Evolutionary conservation across 2,797 vertebrate species (phyloP), one percentile per base, ranked within the genome.

Genomic region (Cuniculus paca): DNA sequence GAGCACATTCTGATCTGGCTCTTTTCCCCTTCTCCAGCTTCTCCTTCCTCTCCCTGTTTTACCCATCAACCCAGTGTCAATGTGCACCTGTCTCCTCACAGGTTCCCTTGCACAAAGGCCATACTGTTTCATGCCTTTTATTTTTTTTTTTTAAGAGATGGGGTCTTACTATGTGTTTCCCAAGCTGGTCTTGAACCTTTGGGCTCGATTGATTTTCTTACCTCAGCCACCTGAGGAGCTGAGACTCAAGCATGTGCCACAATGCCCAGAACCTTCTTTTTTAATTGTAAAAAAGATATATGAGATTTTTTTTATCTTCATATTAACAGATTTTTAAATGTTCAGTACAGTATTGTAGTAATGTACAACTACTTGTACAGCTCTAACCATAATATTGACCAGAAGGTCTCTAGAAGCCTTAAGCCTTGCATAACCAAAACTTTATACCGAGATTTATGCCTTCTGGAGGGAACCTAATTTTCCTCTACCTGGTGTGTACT

Each of bases 401-500:
- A 88, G 63, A 31, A 20, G 39, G 48, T 82, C 56, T 90, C 72
- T 81, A 52, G 39, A 79, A 75, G 17, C 75, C 88, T 83, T 77
- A 81, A 36, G 20, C 74, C 16, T 75, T 45, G 9, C 45, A 24
- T 36, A 28, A 80, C 50, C 13, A 34, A 72, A 85, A 77, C 26
- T 72, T 85, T 39, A 24, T 42, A 58, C 56, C 2, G 1, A 34
- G 34, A 84, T 83, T 93, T 56, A 48, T 36, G n/a, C 60, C 77
- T 93, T 72, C 90, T 70, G 75, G 48, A 61, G n/a, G 8, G 36
- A 91, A 28, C 63, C 60, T 80, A 42, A 60, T 56, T 95, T 81
- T 85, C 54, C 14, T 84, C 87, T 82, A 56, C 48, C 88, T 65
- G 54, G 2, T 26, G 1, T 45, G 20, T 52, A 54, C 54, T 82